These are phyloP conservation scores for Arvicola amphibius DNA, from an alignment of 2,797 vertebrate species.

Conservation along the genomic window DNA sequence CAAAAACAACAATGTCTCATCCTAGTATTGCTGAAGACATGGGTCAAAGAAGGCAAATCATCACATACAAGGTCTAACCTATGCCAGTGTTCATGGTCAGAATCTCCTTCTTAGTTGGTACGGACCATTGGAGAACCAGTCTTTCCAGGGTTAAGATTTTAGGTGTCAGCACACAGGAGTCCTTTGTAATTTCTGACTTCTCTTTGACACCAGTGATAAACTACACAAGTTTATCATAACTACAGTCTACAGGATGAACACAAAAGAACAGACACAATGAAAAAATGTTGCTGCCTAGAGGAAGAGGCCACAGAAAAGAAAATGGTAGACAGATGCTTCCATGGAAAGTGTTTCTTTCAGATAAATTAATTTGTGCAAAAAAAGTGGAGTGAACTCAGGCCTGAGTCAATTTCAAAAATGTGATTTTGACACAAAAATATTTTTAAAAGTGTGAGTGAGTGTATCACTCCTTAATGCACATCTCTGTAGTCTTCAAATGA, in stretches of 20 bases:
- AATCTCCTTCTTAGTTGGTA: not conserved
- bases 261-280: not conserved
- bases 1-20: not conserved
- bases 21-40: not conserved
- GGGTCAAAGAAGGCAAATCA: not conserved
- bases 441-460: not conserved
- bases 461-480: not conserved
- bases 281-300: not conserved
- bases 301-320: not conserved
- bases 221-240: not conserved
- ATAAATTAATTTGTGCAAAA: not conserved
- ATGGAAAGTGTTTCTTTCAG: not conserved
- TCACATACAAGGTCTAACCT: not conserved
- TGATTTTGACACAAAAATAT: not conserved
- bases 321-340: not conserved
- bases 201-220: not conserved
- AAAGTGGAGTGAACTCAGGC: not conserved
- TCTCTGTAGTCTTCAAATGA: constrained; percentile 18
- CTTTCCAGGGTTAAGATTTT: not conserved
- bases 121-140: not conserved
- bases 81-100: not conserved
- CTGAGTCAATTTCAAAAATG: not conserved
- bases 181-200: not conserved
- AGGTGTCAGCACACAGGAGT: not conserved
- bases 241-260: not conserved